Percentiles rank a stretch among this genome's conserved stretches.
Conservation (phyloP, 2,113 vertebrate genomes). For the Gambusia affinis region DNA sequence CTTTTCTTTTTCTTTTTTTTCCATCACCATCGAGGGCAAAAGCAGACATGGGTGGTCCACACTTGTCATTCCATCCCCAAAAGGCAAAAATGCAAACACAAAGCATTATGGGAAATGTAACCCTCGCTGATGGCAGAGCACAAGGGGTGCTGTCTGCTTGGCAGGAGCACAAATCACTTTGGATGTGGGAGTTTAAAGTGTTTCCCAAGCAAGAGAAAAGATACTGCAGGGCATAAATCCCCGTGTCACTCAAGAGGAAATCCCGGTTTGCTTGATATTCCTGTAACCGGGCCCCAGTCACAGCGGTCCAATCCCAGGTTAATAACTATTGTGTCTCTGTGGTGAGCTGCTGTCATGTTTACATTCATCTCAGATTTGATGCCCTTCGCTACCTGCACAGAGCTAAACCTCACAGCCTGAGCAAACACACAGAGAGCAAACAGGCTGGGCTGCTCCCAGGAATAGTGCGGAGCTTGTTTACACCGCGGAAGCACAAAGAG, state of each 20-base stretch:
- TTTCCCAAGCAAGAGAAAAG: constrained; percentile 15
- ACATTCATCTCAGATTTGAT: constrained; percentile 27
- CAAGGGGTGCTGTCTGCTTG: constrained; percentile 53
- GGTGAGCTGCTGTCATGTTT: constrained; percentile 14
- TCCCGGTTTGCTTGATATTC: constrained; percentile 40
- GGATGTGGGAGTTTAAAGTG: constrained; percentile 26
- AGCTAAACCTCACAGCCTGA: constrained; percentile 38
- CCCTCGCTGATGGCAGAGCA: constrained; percentile 43
- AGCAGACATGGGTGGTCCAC: constrained; percentile 78
- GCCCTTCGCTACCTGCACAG: constrained; percentile 28
- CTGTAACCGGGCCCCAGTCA: constrained; percentile 19
- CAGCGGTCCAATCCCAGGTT: constrained; percentile 16
- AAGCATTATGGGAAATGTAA: constrained; percentile 70
- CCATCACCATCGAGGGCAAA: constrained; percentile 57
- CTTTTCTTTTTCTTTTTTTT: constrained; percentile 40
- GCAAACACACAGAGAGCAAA: constrained; percentile 67
- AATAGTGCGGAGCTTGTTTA: constrained; percentile 46
- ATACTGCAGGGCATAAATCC: constrained; percentile 37
- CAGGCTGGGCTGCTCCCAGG: constrained; percentile 51
- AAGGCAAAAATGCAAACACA: constrained; percentile 70
- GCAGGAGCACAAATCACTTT: constrained; percentile 45
- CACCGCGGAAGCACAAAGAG: constrained; percentile 23
- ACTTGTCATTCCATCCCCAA: constrained; percentile 73
- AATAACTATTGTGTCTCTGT: constrained; percentile 42
- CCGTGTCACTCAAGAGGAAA: constrained; percentile 38